Base-by-base conservation (phyloP, 2,797 vertebrate genomes). In the Adelosebastes latens region DNA sequence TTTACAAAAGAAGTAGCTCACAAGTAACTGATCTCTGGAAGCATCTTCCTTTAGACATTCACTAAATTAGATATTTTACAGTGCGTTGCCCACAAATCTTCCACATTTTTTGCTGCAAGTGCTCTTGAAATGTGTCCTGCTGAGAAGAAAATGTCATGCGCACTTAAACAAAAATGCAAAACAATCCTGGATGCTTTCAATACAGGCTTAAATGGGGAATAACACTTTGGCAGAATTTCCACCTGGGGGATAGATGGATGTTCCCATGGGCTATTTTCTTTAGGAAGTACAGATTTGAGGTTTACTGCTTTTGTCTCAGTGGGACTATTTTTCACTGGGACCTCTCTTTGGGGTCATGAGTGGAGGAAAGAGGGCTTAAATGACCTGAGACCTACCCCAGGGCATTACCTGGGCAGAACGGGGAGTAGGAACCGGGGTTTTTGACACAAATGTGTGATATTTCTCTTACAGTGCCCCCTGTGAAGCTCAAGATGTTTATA, bases 371-470 rank as follows among this genome's bases (percentile, higher is more conserved):
- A 70, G 70, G 77, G 67, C 59, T 87, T 79, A 87, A 94, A 94
- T 88, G 88, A 84, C 87, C 87, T 52, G 80, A 89, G 76, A 86
- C 85, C 34, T 77, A 79, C 86, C 87, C 76, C 25, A 16, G 85
- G 89, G 90, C 74, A 84, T 84, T 72, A 72, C 75, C 53, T 25
- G 56, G 74, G 72, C 66, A 77, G 74, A 87, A 81, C 72, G 73
- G 55, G 63, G 27, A 64, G 27, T 2, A 61, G 82, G 72, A 87
- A 76, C 56, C 27, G 22, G 12, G 22, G 52, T 39, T 88, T 65
- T 89, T 89, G 75, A 87, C 89, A 86, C 83, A 49, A 87, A 82
- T 14, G 87, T 86, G 89, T 83, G 90, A 90, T 79, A 86, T 92
- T 92, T 89, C 87, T 88, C 83, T 82, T 67, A 81, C 72, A 77